Evolutionary conservation across 2,888 invertebrate species (phyloP).

Genomic region (Coremacera marginata): DNA sequence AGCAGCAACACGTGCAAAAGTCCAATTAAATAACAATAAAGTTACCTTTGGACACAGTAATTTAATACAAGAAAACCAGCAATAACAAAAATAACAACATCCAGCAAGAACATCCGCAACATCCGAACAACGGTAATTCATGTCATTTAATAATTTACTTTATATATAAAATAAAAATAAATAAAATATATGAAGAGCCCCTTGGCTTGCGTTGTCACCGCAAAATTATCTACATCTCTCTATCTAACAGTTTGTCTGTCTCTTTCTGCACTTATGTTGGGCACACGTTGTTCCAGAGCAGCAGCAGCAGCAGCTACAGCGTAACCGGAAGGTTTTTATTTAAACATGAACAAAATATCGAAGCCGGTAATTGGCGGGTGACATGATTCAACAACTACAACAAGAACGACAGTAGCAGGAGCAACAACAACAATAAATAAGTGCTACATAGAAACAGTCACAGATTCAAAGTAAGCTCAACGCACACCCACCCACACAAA

Average conservation of each 20-base stretch:
- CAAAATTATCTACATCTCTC: neutral
- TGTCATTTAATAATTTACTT: conserved; percentile 1
- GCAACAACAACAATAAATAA: neutral
- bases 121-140: neutral
- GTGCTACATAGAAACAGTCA: neutral
- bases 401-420: neutral
- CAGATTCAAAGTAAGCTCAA: no score
- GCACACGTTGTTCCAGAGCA: neutral
- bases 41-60: no score
- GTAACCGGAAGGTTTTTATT: conserved; percentile 33
- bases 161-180: neutral
- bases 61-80: no score
- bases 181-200: no score
- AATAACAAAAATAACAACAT: neutral
- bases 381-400: conserved; percentile 1
- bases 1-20: no score
- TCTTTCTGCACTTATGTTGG: neutral
- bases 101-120: neutral
- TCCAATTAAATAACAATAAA: no score
- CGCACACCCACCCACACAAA: no score
- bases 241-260: neutral
- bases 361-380: conserved; percentile 25
- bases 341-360: conserved; percentile 27
- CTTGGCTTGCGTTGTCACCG: neutral
- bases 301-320: conserved; percentile 11